These are phyloP conservation scores for Propithecus coquereli DNA, from an alignment of 2,113 vertebrate genomes.

Conservation along the genomic window DNA sequence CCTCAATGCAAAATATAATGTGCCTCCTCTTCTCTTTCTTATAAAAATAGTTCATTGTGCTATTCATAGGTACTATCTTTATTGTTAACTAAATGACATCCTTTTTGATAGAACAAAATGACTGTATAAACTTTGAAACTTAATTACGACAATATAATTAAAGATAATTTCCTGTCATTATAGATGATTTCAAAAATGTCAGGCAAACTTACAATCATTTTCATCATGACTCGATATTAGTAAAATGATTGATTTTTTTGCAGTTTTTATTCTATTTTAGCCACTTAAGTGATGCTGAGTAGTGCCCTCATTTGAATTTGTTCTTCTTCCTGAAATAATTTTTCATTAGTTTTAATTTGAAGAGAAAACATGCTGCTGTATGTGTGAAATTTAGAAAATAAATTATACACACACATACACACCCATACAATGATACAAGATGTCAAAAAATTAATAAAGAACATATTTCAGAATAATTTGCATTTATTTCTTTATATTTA, in stretches of 20 bases:
- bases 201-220: neutral
- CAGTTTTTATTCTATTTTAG: neutral
- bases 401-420: too few species aligned
- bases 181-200: neutral
- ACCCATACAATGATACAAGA: neutral
- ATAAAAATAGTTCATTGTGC: neutral
- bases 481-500: neutral
- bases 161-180: neutral
- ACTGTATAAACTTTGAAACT: neutral
- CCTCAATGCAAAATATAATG: neutral
- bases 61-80: neutral
- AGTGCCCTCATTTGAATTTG: neutral
- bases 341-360: conserved; percentile 21
- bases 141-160: neutral
- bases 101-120: neutral
- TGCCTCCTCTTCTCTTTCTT: neutral
- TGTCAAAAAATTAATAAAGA: neutral
- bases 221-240: neutral
- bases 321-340: neutral
- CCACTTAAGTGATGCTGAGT: neutral
- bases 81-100: neutral
- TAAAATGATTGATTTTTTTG: neutral
- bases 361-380: neutral
- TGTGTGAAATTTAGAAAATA: neutral
- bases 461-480: neutral